Evolutionary conservation across 1,140 invertebrate species (phyloP).

Genomic region (Cyclargus thomasi): DNA sequence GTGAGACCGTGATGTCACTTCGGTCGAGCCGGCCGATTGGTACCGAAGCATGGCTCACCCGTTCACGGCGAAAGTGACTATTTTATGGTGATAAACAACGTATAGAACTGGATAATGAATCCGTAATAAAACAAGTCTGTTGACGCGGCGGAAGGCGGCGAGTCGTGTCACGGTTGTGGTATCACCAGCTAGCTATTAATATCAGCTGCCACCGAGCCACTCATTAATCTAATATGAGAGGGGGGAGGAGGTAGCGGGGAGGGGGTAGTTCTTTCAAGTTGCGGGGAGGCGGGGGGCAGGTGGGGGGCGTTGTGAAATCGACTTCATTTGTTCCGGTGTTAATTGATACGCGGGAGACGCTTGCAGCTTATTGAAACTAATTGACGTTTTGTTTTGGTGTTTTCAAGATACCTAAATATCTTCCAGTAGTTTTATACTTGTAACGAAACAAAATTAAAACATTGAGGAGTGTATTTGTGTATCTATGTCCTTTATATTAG

Average conservation of each 20-base stretch:
- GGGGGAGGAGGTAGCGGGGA: too few species aligned
- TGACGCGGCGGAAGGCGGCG: neutral
- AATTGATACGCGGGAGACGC: neutral
- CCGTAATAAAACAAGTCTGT: neutral
- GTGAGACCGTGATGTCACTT: too few species aligned
- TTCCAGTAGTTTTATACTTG: too few species aligned
- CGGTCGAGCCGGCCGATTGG: too few species aligned
- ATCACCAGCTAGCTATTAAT: neutral
- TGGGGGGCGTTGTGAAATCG: too few species aligned
- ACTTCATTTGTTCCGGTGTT: neutral
- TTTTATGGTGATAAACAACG: too few species aligned
- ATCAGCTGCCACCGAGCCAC: neutral
- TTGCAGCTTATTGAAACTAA: neutral
- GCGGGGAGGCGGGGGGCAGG: too few species aligned
- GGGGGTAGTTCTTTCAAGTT: neutral
- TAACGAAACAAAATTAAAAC: too few species aligned
- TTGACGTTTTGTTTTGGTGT: neutral
- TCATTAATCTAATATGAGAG: neutral
- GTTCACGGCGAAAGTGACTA: too few species aligned
- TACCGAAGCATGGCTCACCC: too few species aligned
- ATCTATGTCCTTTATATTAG: too few species aligned
- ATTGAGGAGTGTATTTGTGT: too few species aligned
- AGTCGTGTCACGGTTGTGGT: neutral
- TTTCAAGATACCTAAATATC: neutral
- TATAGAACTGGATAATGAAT: neutral